Base-by-base conservation (phyloP, 2,113 vertebrate species). In the Boleophthalmus pectinirostris region DNA sequence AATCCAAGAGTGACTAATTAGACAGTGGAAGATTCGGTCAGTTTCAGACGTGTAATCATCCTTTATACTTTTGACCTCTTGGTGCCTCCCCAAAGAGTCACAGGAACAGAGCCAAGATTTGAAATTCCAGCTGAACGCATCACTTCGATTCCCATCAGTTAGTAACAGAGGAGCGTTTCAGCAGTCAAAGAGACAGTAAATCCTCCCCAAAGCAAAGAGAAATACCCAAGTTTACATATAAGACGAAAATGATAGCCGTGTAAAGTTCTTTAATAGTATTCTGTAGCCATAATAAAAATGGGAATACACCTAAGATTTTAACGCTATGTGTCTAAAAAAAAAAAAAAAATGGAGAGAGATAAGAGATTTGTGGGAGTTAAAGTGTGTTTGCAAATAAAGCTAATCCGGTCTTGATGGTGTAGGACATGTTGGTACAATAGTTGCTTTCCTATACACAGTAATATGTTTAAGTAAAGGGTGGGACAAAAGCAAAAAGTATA, bases 131-230 rank as follows among this genome's bases (percentile, higher is more conserved):
- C 60, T 49, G 53, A 43, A 71, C 60, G 57, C 67, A 82, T 69
- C 75, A 84, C 72, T 75, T 68, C 35, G 56, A 68, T 61, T 64
- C 6, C 49, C 68, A 81, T 66, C 12, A 35, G 56, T 11, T 7
- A 69, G 12, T 71, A 70, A 69, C 79, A 73, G 74, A 79, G 74
- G 77, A 83, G 84, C 74, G 51, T 18, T 66, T 82, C 25, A 82
- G 56, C 69, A 79, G 72, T 49, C 66, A 72, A 78, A 29, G 82
- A 82, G 67, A 81, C 15, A 82, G 78, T 49, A 65, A 81, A 64
- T 4, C 70, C 10, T 66, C 63, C 67, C 46, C 47, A 73, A 72
- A 83, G 38, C 76, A 10, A 61, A 51, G 10, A 87, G 57, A 80
- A 70, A 66, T 78, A 82, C 70, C 76, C 69, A 70, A 64, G 71